Base-by-base conservation (phyloP, 2,888 invertebrate genomes). In the Nomada fabriciana region DNA sequence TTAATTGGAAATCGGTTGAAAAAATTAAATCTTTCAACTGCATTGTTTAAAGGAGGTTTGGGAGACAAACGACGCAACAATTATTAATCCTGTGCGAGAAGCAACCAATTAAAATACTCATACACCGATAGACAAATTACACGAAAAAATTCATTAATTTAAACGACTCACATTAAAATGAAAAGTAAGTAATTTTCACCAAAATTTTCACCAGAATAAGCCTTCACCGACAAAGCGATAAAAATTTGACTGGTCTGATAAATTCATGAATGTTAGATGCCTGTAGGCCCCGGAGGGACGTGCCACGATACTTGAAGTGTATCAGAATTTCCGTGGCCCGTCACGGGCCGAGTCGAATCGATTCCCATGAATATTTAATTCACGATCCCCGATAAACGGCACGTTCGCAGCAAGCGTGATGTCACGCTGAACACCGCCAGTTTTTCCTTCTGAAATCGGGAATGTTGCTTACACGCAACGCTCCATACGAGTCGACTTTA, bases 361-460 rank as follows among this genome's bases (percentile, higher is more conserved):
- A 75, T 78, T 63, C 43, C 67, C 65, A 75, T 78, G 78, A 76
- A 78, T 78, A 76, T 78, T 78, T 78, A 78, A 78, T 76, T 76
- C 68, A 25, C 61, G 68, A 76, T 20, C 55, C 47, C 9, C 59
- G 73, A 72, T 65, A 65, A 65, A 76, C 76, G 76, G 15, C 50
- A 23, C 25, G 57, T 18, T 59, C 42, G 43, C 42, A 20, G 11
- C 15, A 23, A 13, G 18, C 43, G 47, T 15, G 47, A 47, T 15
- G 47, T 47, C 47, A 47, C 47, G 13, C 3, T 10, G 47, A 47
- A 1, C 15, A 13, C 15, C 47, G 47, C 3, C 47, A 47, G 55
- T 55, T 64, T 43, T 63, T 64, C 52, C 25, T 36, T 18, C 23
- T 23, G 68, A 68, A n/a, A 42, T 52, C 67, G 47, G 13, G 25